Evolutionary conservation across 2,888 invertebrate species (phyloP).

Genomic region (Polietes domitor): DNA sequence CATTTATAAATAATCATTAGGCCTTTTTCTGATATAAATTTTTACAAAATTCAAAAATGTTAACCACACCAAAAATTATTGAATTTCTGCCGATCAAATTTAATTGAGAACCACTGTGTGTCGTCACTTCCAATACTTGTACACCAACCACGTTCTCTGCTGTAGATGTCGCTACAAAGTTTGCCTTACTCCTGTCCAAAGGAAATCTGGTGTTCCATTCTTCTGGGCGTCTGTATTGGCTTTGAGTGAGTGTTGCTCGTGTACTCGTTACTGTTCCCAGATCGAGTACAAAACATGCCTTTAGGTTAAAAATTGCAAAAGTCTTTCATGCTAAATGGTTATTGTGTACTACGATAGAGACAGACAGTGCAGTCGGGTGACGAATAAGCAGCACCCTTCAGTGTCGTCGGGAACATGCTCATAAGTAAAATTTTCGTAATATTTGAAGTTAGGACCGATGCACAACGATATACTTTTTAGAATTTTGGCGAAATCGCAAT

Average conservation of each 20-base stretch:
- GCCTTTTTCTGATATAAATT: too few relatives aligned
- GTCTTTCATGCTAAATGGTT: constrained; percentile 59
- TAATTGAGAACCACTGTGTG: too few relatives aligned
- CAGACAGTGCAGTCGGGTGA: background rate
- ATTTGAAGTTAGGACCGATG: too few relatives aligned
- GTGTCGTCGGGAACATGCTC: too few relatives aligned
- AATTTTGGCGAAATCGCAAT: too few relatives aligned
- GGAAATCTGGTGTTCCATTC: background rate
- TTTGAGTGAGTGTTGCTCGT: background rate
- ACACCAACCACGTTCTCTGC: background rate
- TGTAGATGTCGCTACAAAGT: background rate
- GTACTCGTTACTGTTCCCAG: background rate
- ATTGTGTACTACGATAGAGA: constrained; percentile 37
- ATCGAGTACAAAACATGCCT: constrained; percentile 48
- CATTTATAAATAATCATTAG: too few relatives aligned
- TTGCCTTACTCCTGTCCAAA: background rate
- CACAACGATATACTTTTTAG: too few relatives aligned
- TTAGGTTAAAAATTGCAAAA: constrained; percentile 53
- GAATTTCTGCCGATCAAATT: too few relatives aligned
- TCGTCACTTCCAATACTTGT: too few relatives aligned
- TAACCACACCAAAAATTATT: too few relatives aligned
- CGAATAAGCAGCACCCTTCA: background rate
- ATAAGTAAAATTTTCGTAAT: too few relatives aligned
- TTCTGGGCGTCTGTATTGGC: background rate
- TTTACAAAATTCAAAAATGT: too few relatives aligned